phyloP scores from a whole-genome alignment of 2,888 invertebrate species.

The Xestoiulus laeticollis region DNA sequence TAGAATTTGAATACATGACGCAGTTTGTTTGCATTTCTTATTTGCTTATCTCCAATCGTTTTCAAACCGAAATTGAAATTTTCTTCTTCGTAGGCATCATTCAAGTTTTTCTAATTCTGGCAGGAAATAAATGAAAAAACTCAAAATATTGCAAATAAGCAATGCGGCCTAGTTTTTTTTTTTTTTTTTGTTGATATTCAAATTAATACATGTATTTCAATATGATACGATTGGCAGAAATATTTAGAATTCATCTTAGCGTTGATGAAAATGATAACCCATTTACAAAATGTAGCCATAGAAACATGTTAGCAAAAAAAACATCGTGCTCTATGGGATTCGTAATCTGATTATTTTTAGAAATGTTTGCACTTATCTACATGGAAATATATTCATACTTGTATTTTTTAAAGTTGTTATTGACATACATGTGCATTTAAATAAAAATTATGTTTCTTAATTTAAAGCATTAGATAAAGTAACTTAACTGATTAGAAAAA shows the following conservation, averaged over 20 bases:
- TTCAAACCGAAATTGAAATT: constrained; percentile 17
- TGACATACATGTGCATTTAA: too few species aligned
- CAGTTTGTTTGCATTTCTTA: constrained; percentile 34
- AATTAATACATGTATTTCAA: neutral
- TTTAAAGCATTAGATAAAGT: too few species aligned
- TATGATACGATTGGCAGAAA: neutral
- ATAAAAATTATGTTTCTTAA: too few species aligned
- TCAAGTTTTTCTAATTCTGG: neutral
- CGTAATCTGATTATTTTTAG: neutral
- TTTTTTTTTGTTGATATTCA: neutral
- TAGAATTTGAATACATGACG: neutral
- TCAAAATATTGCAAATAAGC: neutral
- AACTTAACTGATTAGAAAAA: too few species aligned
- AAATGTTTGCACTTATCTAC: neutral
- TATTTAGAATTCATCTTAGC: neutral
- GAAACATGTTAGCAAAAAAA: neutral
- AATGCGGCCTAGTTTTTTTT: neutral
- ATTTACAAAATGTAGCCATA: neutral
- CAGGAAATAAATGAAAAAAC: neutral
- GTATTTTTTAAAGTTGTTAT: too few species aligned
- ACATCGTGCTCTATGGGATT: neutral
- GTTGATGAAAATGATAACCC: neutral
- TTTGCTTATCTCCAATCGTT: neutral
- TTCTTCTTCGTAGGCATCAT: neutral
- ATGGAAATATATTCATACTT: too few species aligned